Evolutionary conservation across 2,797 vertebrate species (phyloP), one percentile per base, ranked within the genome.

Genomic region (Acanthornis magna): DNA sequence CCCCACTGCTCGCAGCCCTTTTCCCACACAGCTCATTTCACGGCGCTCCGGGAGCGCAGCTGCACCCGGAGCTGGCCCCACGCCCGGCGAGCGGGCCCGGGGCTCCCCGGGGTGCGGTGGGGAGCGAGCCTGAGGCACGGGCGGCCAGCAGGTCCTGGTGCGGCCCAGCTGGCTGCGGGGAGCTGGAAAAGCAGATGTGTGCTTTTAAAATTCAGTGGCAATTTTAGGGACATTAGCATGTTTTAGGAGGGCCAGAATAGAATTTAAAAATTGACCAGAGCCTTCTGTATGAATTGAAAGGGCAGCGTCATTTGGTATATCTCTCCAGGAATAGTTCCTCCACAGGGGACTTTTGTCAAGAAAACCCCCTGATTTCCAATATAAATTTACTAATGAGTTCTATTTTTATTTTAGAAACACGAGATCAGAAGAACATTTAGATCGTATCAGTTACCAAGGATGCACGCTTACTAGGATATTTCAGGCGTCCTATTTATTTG

Each of bases 21-120:
- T 89, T 87, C 84, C 85, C 92, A 91, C 92, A 48, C 67, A 34
- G 67, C 86, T 84, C 47, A 2, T 80, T 71, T 75, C 73, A 10
- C 63, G 32, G 6, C 4, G 2, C 71, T 17, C 30, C 21, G 72
- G 53, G 19, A 80, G 55, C 7, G 1, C 86, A 92, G 91, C 91
- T 91, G 91, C 86, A 11, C 45, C 45, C 8, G 45, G 76, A 18
- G 51, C 83, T 90, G 85, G 85, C 88, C 72, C 34, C 2, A 5
- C 0, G 55, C 88, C 95, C 1, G 3, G 18, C 5, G 36, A 61
- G 58, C 48, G 3, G 53, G 25, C 4, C 72, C 1, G 1, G 62
- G 66, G 50, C 62, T 96, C 89, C 74, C 74, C 36, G 87, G 66
- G 92, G 2, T 13, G 4, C 36, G 17, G 6, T 1, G 9, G 73